phyloP scores from a whole-genome alignment of 2,888 invertebrate genomes.

The Dryobotodes eremita region DNA sequence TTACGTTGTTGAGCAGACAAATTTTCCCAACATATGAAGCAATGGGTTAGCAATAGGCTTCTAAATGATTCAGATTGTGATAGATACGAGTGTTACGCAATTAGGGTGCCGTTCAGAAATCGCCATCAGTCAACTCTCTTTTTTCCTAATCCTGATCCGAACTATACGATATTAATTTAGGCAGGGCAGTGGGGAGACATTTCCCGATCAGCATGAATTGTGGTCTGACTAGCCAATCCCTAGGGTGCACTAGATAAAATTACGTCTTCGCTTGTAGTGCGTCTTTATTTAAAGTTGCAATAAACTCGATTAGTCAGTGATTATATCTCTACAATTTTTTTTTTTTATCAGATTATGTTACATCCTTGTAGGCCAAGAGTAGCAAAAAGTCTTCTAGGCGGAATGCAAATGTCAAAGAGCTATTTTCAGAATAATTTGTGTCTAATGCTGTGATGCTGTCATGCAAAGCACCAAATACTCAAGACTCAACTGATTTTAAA shows the following conservation, averaged over 20 bases:
- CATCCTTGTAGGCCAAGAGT: constrained; percentile 20
- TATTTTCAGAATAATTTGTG: constrained; percentile 37
- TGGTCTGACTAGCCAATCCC: neutral
- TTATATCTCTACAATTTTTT: neutral
- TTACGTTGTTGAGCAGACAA: no score
- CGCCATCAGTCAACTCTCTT: neutral
- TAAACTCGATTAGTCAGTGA: neutral
- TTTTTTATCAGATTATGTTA: neutral
- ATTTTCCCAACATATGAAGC: no score
- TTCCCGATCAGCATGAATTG: neutral
- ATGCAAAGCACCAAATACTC: constrained; percentile 10
- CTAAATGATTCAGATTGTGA: no score
- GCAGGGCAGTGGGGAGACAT: neutral
- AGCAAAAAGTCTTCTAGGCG: constrained; percentile 24
- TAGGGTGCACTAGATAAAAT: neutral
- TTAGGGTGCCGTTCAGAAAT: neutral
- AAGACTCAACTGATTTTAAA: constrained; percentile 20
- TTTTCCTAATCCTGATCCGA: neutral
- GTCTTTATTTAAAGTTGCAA: neutral
- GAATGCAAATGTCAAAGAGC: constrained; percentile 51
- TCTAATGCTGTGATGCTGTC: constrained; percentile 21
- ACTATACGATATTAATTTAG: neutral
- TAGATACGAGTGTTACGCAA: no score
- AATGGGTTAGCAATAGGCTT: no score
- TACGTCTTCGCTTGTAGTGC: neutral